These are phyloP conservation scores for Bubo blakistoni DNA, from an alignment of 2,113 vertebrate species.

Conservation along the genomic window DNA sequence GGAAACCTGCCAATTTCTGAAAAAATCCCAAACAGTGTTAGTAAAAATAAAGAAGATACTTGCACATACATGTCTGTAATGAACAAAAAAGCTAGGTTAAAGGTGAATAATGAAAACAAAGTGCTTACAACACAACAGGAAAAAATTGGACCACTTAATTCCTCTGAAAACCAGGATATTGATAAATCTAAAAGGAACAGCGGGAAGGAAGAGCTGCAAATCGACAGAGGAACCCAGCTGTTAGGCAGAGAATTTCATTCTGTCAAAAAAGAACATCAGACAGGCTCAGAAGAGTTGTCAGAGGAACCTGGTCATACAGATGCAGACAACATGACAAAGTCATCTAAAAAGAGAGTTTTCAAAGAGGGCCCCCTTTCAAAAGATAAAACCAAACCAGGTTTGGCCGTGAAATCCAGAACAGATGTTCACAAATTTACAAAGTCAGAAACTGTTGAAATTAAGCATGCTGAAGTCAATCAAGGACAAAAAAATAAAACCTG, in stretches of 20 bases:
- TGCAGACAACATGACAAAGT: not conserved
- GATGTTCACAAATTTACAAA: not conserved
- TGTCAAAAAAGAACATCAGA: not conserved
- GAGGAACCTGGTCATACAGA: not conserved
- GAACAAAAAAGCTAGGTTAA: not conserved
- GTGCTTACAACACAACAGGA: not conserved
- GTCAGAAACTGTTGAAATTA: slow-evolving; percentile 24
- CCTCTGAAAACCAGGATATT: not conserved
- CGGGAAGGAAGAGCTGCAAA: not conserved
- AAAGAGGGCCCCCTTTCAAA: not conserved
- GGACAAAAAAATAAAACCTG: not conserved
- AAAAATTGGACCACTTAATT: not conserved
- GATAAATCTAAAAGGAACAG: not conserved
- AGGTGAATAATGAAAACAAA: not conserved
- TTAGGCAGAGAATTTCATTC: not conserved
- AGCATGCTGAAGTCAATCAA: not conserved
- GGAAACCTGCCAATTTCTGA: not conserved
- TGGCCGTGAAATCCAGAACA: not conserved
- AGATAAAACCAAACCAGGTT: not conserved
- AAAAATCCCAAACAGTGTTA: not conserved
- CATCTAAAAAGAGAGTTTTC: not conserved
- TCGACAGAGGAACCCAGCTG: not conserved
- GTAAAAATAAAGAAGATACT: not conserved
- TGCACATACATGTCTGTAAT: not conserved
- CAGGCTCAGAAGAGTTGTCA: not conserved